Evolutionary conservation across 2,113 vertebrate genomes (phyloP), one percentile per base, ranked within the genome.

Genomic region (Alethe castanea): DNA sequence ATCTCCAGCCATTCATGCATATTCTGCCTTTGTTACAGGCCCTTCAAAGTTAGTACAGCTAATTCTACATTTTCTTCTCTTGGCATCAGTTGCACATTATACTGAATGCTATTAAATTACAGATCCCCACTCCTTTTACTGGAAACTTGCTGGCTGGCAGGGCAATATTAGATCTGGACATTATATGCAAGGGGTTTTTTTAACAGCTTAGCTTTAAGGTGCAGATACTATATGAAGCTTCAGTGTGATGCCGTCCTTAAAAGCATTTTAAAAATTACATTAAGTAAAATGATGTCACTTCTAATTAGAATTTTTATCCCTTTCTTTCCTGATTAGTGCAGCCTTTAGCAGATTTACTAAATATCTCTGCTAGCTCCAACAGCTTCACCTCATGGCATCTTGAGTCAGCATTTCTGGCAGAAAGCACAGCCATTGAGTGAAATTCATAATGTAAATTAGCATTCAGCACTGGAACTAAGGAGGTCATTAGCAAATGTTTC

Each of bases 11-110:
- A 87, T 89, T 95, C 83, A 92, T 89, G 72, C 61, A 84, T 94
- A 96, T 87, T 95, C 70, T 10, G 19, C 24, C 80, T 96, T 96
- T 97, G 95, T 96, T 97, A 94, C 86, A 94, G 72, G 47, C 76
- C 38, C 72, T 93, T 95, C 88, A 93, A 90, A 95, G 88, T 62
- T 84, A 90, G 83, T 56, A 79, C 65, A 72, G 83, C 89, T 91
- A 96, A 95, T 95, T 96, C 86, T 92, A 89, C 48, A 72, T 89
- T 95, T 92, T 91, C 61, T 74, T 91, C 65, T 92, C 65, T 87
- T 95, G 94, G 89, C 94, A 95, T 95, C 84, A 87, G 31, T 42
- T 91, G 83, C 42, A 79, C 73, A 45, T 72, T 81, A 74, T 84
- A 61, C 18, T 82, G 90, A 92, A 96, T 50, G 80, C n/a, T 93